Evolutionary conservation across 2,888 invertebrate genomes (phyloP).

Genomic region (Caenorhabditis angaria): DNA sequence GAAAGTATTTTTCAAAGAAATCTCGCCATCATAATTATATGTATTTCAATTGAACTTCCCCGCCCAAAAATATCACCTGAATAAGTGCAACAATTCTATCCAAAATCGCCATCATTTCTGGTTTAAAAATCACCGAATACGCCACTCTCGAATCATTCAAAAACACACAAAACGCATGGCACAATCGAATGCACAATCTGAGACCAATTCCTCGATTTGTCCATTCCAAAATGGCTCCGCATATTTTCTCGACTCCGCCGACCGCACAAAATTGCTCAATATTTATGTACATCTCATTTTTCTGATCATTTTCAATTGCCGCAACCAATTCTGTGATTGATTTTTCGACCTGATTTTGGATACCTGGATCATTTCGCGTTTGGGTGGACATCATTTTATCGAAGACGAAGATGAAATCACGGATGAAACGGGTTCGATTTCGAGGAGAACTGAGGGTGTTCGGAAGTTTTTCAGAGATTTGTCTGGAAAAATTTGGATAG

Average conservation of each 20-base stretch:
- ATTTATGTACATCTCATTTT: conserved; percentile 11
- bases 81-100: conserved; percentile 18
- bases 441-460: conserved; percentile 15
- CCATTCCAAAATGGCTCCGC: conserved; percentile 24
- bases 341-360: conserved; percentile 19
- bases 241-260: conserved; percentile 13
- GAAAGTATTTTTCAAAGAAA: no score
- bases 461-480: conserved; percentile 17
- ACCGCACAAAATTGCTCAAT: conserved; percentile 35
- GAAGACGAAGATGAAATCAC: conserved; percentile 25
- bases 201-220: conserved; percentile 15
- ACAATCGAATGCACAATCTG: conserved; percentile 26
- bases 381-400: conserved; percentile 14
- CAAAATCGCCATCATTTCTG: conserved; percentile 18
- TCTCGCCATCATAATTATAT: no score
- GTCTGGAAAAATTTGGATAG: conserved; percentile 7
- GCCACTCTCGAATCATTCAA: conserved; percentile 22
- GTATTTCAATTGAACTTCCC: no score
- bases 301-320: conserved; percentile 25
- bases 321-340: conserved; percentile 11
- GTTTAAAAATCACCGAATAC: conserved; percentile 18
- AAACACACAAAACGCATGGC: conserved; percentile 28
- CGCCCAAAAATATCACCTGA: no score
- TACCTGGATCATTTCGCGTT: conserved; percentile 12
- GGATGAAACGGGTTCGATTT: conserved; percentile 28